Conservation (phyloP, 1,140 invertebrate species). For the Tribolium castaneum region DNA sequence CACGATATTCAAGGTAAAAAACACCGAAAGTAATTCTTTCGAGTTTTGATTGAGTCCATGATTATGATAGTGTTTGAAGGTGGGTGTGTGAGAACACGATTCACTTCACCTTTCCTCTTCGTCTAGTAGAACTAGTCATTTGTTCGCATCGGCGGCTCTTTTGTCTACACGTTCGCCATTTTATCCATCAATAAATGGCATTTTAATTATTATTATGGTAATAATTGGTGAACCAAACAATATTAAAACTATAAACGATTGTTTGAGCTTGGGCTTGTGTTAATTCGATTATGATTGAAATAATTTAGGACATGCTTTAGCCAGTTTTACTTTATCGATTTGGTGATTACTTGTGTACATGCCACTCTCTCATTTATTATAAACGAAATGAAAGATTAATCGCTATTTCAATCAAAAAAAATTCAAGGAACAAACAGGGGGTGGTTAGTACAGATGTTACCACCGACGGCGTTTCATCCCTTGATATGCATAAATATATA, state of each 20-base stretch:
- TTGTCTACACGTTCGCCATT: background rate
- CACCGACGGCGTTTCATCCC: conserved; percentile 32
- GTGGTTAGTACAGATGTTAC: conserved; percentile 30
- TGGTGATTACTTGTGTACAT: conserved; percentile 17
- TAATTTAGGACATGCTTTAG: conserved; percentile 20
- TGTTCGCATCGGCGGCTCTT: background rate
- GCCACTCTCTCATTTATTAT: conserved; percentile 17
- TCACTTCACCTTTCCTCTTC: background rate
- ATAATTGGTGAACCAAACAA: background rate
- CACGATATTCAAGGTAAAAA: too few species aligned
- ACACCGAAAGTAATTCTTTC: background rate
- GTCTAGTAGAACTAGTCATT: background rate
- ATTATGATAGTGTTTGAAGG: background rate
- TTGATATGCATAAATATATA: conserved; percentile 38
- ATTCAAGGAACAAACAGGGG: background rate
- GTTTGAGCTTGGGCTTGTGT: conserved; percentile 17
- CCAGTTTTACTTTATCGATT: conserved; percentile 21
- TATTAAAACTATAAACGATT: conserved; percentile 22
- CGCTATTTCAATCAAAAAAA: background rate
- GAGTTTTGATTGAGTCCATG: background rate
- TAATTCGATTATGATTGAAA: conserved; percentile 27
- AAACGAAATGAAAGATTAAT: conserved; percentile 13
- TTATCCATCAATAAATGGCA: conserved; percentile 21
- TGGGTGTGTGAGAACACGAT: conserved; percentile 19
- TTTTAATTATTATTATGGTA: conserved; percentile 27